Evolutionary conservation across 2,797 vertebrate genomes (phyloP), one percentile per base, ranked within the genome.

Genomic region (Columba guinea): DNA sequence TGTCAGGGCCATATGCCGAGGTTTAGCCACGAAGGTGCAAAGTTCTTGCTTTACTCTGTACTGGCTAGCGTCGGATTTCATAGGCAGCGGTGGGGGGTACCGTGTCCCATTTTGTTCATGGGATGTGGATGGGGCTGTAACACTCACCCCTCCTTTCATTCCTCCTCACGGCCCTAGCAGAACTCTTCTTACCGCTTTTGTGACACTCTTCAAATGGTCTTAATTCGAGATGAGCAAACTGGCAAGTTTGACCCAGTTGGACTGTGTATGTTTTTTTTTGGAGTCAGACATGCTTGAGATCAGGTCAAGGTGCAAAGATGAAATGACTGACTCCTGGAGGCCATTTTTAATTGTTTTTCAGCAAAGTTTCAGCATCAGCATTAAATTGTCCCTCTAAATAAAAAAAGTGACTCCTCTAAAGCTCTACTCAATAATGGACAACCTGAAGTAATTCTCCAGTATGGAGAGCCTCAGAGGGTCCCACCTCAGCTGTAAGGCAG

Each of bases 171-270:
- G 49, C 20, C 71, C 76, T 63, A 79, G 77, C 94, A 95, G 53
- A 98, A 91, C 94, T 97, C 96, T 91, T 97, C 92, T 97, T 96
- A 96, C 91, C 89, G 9, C 94, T 94, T 95, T 60, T 85, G 91
- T 15, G 3, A 23, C 2, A 1, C 28, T 83, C 34, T 74, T 58
- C 37, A 73, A 63, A 48, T 13, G 16, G 34, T 69, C 59, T 63
- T 93, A 37, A 60, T 56, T 21, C 52, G 46, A 48, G 73, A 32
- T 0, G 8, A 71, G 79, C 27, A 56, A 16, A 53, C 28, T 71
- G 78, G 32, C 64, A 82, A 34, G 18, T 74, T 58, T 84, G 60
- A 79, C 12, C 49, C 20, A 5, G 64, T 21, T 84, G 48, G 46
- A 44, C 48, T 78, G 6, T 0, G 0, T 11, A 0, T 3, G 2